Evolutionary conservation across 2,888 invertebrate genomes (phyloP).

Genomic region (Blastobasis lacticolella): DNA sequence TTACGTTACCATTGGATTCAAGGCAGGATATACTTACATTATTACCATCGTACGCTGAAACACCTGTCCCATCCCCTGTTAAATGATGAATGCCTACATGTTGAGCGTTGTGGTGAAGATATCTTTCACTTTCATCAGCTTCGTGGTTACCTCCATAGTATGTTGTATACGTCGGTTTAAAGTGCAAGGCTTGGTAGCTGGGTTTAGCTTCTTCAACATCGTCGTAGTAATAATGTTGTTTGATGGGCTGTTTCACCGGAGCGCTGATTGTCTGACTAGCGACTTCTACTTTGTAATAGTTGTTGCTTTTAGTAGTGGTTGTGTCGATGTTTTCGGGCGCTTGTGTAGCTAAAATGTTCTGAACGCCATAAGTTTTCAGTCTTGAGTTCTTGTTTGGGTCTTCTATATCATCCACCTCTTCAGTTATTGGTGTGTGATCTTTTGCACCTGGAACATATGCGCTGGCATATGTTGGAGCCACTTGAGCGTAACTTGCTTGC

Average conservation of each 20-base stretch:
- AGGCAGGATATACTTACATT: conserved; percentile 47
- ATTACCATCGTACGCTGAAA: conserved; percentile 54
- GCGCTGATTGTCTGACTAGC: conserved; percentile 35
- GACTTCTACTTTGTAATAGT: conserved; percentile 49
- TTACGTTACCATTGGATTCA: neutral
- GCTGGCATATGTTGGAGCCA: conserved; percentile 34
- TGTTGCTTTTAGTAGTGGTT: conserved; percentile 37
- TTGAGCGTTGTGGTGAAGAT: conserved; percentile 43
- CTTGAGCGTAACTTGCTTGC: conserved; percentile 26
- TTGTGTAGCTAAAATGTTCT: conserved; percentile 22
- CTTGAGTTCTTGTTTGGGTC: conserved; percentile 37
- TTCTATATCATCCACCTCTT: conserved; percentile 56
- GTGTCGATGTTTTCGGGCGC: conserved; percentile 20
- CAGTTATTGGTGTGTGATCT: conserved; percentile 61
- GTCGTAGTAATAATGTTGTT: conserved; percentile 20
- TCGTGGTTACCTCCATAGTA: conserved; percentile 16
- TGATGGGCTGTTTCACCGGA: conserved; percentile 14
- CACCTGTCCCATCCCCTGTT: conserved; percentile 49
- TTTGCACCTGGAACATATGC: conserved; percentile 28
- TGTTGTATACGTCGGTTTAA: neutral
- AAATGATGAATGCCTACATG: conserved; percentile 52
- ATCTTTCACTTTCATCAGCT: conserved; percentile 33
- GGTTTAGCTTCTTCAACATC: conserved; percentile 23
- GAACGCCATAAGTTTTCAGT: conserved; percentile 21
- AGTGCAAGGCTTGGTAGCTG: conserved; percentile 30